phyloP scores from a whole-genome alignment of 1,140 invertebrate genomes.

The Calliopsis andreniformis region DNA sequence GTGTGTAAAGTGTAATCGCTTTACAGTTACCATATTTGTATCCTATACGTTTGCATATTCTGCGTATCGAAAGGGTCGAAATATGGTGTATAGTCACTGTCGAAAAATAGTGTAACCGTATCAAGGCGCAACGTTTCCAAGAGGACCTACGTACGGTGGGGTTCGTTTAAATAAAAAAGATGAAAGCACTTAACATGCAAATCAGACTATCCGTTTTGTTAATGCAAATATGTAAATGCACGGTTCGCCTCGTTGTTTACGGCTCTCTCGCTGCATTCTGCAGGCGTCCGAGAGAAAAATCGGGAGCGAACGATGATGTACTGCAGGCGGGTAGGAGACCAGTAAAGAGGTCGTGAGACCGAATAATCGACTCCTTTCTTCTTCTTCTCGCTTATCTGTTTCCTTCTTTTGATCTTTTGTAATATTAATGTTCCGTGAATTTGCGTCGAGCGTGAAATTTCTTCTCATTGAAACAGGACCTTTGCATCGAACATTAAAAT shows the following conservation, averaged over 20 bases:
- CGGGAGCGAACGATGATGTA: slow-evolving; percentile 49
- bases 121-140: slow-evolving; percentile 32
- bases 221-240: slow-evolving; percentile 66
- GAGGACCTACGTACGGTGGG: slow-evolving; percentile 40
- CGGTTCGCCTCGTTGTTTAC: slow-evolving; percentile 54
- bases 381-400: slow-evolving; percentile 19
- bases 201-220: slow-evolving; percentile 66
- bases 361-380: slow-evolving; percentile 64
- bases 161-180: slow-evolving; percentile 64
- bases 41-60: too few relatives aligned
- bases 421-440: slow-evolving; percentile 52
- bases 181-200: slow-evolving; percentile 66
- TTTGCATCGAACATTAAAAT: not conserved
- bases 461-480: not conserved
- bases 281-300: slow-evolving; percentile 55
- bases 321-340: not conserved
- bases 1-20: too few relatives aligned
- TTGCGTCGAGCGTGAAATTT: slow-evolving; percentile 35
- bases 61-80: not conserved
- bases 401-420: slow-evolving; percentile 41
- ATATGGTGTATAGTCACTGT: not conserved
- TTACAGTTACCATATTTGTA: too few relatives aligned
- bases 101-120: slow-evolving; percentile 10
- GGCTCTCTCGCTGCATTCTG: slow-evolving; percentile 43
- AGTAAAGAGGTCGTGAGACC: slow-evolving; percentile 53